Percentiles rank a stretch among this genome's conserved stretches.
Conservation (phyloP, 2,113 vertebrate genomes). For the Heliornis fulica region DNA sequence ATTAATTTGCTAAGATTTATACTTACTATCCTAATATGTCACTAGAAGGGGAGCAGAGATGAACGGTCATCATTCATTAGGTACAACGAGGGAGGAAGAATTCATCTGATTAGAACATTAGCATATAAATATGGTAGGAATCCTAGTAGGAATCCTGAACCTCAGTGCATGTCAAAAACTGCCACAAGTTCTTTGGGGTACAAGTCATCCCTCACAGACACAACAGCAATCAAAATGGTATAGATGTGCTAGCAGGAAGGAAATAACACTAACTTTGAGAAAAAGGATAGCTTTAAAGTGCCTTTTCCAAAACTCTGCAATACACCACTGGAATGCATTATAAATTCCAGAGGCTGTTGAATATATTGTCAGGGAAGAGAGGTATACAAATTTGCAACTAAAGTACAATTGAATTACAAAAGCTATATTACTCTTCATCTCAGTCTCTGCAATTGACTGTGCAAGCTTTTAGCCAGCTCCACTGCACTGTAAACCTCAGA, state of each 20-base stretch:
- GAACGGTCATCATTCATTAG: neutral
- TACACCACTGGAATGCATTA: neutral
- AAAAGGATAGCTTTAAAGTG: neutral
- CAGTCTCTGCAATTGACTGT: neutral
- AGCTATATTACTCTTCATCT: neutral
- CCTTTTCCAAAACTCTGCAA: neutral
- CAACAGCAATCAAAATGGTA: neutral
- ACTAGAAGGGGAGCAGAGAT: neutral
- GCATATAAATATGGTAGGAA: neutral
- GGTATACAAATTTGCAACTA: neutral
- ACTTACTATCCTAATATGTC: neutral
- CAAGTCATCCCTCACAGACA: neutral
- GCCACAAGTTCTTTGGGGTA: neutral
- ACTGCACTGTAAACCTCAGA: neutral
- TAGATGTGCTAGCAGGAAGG: neutral
- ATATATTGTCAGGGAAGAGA: neutral
- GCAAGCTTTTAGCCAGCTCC: neutral
- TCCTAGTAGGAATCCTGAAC: neutral
- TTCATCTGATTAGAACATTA: slow-evolving; percentile 12
- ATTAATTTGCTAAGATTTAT: neutral
- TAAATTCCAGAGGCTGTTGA: neutral
- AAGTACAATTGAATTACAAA: slow-evolving; percentile 14
- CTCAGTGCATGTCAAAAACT: neutral
- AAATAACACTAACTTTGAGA: neutral
- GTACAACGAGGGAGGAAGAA: neutral